Base-by-base conservation (phyloP, 2,888 invertebrate genomes). In the Latrodectus hesperus region DNA sequence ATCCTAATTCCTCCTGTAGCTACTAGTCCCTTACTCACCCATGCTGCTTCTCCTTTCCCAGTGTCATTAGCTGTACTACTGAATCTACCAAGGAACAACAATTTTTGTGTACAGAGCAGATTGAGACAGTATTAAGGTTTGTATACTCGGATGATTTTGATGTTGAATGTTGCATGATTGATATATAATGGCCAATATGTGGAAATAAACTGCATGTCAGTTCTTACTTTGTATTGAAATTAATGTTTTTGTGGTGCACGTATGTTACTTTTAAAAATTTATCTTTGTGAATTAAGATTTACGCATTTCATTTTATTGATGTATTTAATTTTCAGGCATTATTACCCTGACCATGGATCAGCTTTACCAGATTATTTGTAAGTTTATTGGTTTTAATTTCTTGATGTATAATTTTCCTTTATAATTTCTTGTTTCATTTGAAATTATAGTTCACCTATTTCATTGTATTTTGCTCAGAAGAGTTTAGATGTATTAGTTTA, bases 81-180 rank as follows among this genome's bases (percentile, higher is more conserved):
- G 88, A 90, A 82, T 89, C 88, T 22, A 88, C 88, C 67, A 84
- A 88, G 84, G 90, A 90, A 83, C 84, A 90, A 74, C 76, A 89
- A 79, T 73, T 89, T 81, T 67, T 83, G 67, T 77, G 88, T 26
- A 82, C 86, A 55, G 90, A 89, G 79, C 88, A 84, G 73, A 73
- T 90, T 78, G 88, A 89, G 78, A 82, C 89, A 75, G 82, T 87
- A 53, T 78, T 89, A 65, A 90, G 90, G 89, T 89, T 88, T 86
- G 86, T 90, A 76, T 53, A 51, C 77, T 78, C 71, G 38, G 75
- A 73, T 78, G 75, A 84, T 85, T 64, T 71, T 53, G 53, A 73
- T 88, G 70, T 70, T 84, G 76, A 67, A 84, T 86, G 76, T 53
- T 81, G 86, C 86, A 86, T 86, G 86, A 72, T 60, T 51, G 17